A percentile compares a stretch with the other conserved stretches of the same genome.
Conservation (phyloP, 2,113 vertebrate genomes). For the Edolisoma coerulescens region DNA sequence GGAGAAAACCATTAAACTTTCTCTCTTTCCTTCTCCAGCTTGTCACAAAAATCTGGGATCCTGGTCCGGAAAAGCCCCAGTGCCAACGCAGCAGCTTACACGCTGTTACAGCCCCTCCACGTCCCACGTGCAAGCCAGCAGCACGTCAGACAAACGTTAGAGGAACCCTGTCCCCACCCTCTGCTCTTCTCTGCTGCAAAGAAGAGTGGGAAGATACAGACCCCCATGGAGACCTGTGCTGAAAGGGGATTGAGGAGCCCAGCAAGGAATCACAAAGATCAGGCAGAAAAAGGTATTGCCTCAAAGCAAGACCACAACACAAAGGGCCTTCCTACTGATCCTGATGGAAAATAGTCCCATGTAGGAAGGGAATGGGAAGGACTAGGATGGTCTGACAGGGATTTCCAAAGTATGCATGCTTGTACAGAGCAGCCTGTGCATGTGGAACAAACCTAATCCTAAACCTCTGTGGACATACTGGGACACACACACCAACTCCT, state of each 20-base stretch:
- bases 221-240: not conserved
- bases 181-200: not conserved
- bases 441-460: not conserved
- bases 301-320: not conserved
- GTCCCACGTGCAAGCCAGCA: fast-evolving
- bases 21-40: not conserved
- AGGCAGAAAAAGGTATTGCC: not conserved
- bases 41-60: not conserved
- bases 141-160: fast-evolving
- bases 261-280: not conserved
- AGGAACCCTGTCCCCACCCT: not conserved
- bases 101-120: not conserved
- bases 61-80: not conserved
- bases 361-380: not conserved
- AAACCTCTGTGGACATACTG: not conserved
- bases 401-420: not conserved
- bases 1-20: not conserved
- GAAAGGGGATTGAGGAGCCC: not conserved
- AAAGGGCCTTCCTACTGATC: not conserved
- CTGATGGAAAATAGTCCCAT: not conserved
- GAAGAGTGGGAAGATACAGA: not conserved
- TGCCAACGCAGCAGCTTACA: not conserved
- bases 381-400: not conserved
- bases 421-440: not conserved
- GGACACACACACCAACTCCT: not conserved